phyloP scores from a whole-genome alignment of 92 coral and sea anemone species.

The Heliopora coerulea region DNA sequence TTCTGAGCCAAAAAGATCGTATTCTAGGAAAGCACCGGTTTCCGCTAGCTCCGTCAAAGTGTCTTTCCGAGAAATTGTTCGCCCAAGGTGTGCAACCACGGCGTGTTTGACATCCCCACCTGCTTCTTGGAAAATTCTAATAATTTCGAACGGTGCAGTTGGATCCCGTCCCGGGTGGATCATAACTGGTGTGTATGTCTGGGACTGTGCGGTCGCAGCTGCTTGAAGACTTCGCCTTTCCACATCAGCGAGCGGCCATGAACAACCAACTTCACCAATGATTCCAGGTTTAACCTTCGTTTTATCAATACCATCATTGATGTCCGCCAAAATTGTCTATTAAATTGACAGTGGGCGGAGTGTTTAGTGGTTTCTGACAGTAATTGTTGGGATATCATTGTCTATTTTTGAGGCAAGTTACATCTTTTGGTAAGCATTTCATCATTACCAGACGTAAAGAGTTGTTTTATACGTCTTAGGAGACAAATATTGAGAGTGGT shows the following conservation, averaged over 20 bases:
- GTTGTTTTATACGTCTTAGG: no score
- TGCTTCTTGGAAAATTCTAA: constrained; percentile 79
- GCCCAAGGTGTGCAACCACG: constrained; percentile 89
- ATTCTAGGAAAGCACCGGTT: constrained; percentile 78
- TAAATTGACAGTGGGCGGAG: no score
- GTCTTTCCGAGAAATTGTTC: constrained; percentile 63
- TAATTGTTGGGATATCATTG: no score
- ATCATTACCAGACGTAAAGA: no score
- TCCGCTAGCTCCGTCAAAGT: constrained; percentile 73
- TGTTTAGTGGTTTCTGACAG: no score
- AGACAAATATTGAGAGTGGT: no score
- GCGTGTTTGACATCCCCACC: constrained; percentile 77
- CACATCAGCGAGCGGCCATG: constrained; percentile 81
- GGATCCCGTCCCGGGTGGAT: constrained; percentile 91
- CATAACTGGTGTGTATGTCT: constrained; percentile 78
- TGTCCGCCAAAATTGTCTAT: constrained; percentile 74
- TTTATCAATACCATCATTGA: constrained; percentile 71
- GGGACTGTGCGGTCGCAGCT: constrained; percentile 78
- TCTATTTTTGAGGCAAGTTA: no score
- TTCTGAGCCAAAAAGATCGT: constrained; percentile 78
- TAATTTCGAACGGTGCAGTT: constrained; percentile 65
- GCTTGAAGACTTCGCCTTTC: constrained; percentile 81
- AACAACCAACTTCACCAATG: constrained; percentile 91
- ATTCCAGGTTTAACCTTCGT: constrained; percentile 83
- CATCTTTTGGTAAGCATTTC: no score